Base-by-base conservation (phyloP, 2,888 invertebrate species). In the Aplocera efformata region DNA sequence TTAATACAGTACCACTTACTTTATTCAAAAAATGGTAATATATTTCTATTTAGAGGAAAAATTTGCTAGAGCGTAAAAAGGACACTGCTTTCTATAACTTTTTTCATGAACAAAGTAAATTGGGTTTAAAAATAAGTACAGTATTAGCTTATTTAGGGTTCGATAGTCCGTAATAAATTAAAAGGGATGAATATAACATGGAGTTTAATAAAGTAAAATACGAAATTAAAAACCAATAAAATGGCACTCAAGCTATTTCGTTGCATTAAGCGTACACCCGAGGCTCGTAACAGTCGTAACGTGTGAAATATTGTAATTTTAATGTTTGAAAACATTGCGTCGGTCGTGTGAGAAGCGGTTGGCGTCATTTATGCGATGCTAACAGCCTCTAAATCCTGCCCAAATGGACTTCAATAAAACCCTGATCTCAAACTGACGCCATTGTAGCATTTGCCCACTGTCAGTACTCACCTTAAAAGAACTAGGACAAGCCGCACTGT, bases 361-460 rank as follows among this genome's bases (percentile, higher is more conserved):
- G 67, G 61, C 62, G 64, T 60, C 5, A n/a, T 17, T 66, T 68
- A 69, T 67, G 65, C 55, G 69, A 67, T 67, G 63, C 60, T 67
- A 71, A 74, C 67, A 67, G 69, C 67, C 68, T 43, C 62, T 76
- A 70, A 71, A 72, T 72, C 65, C 66, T 61, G 44, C 60, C 63
- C 53, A 60, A 74, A 76, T 72, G 65, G 65, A 70, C 69, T 71
- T 53, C 56, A 68, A 76, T 75, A 72, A 78, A 76, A 70, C 51
- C 54, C 60, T 63, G 56, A 68, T 60, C 60, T 64, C 56, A 67
- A 67, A 66, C 65, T 58, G 49, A 53, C 58, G 60, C 58, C 53
- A 56, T 58, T 56, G 27, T 29, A 38, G 31, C 31, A 44, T 33
- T 2, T 37, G 29, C 42, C 34, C 26, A 50, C 49, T 44, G 13